Evolutionary conservation across 2,113 vertebrate genomes (phyloP), one percentile per base, ranked within the genome.

Genomic region (Phyllostomus discolor): DNA sequence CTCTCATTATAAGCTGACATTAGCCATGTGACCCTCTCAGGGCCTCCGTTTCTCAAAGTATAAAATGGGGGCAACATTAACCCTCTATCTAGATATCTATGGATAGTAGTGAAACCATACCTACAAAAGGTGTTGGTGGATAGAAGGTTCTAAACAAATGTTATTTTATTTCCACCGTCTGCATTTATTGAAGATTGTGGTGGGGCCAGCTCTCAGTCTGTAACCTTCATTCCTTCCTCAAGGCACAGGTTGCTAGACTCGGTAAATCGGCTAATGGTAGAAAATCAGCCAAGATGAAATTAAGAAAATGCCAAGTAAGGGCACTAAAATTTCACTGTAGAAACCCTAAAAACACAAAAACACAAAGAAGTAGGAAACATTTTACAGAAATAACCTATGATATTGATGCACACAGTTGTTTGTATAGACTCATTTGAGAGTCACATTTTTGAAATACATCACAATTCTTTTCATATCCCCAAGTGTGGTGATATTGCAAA

Each of bases 371-470:
- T 33, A 88, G 12, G n/a, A 22, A 48, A 41, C 2, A 85, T 38
- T 85, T 81, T 75, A 83, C 4, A 48, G 35, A 64, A 70, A 82
- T 59, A 82, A 92, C 62, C 78, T 64, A 22, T n/a, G 6, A 54
- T 46, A 83, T 33, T 76, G 28, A 54, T 81, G 33, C 64, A 70
- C 88, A 43, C 35, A 88, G 20, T 79, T 82, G 11, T 82, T 87
- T 72, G 15, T 93, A 89, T 88, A 83, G 78, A 64, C 10, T 95
- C 70, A 59, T 57, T 85, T 85, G 83, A 95, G 94, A 93, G 73
- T 87, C 43, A 31, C 7, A 38, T 4, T 20, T 35, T 90, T 83
- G 41, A 73, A 93, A 79, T 41, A 83, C 5, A 80, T 43, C 20
- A 73, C 43, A 59, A 90, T 81, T 80, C 22, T 81, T 93, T 96